Percentiles rank a stretch among this genome's conserved stretches.
phyloP scores from a whole-genome alignment of 2,888 invertebrate genomes.

The Tipula lateralis region DNA sequence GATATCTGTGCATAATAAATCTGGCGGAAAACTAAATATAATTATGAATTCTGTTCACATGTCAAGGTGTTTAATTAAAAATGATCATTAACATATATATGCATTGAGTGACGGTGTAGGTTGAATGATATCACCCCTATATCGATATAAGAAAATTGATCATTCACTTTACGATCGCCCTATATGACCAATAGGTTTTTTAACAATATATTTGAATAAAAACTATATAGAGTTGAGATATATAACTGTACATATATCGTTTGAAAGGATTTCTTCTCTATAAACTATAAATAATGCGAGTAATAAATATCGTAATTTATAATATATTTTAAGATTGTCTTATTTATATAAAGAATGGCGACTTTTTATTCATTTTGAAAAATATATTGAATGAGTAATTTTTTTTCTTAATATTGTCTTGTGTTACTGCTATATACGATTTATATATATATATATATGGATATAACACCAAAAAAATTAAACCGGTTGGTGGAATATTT shows the following conservation, averaged over 20 bases:
- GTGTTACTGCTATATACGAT: background rate
- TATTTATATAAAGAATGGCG: background rate
- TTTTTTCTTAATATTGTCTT: background rate
- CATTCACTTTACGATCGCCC: background rate
- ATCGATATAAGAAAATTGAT: background rate
- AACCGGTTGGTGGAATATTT: constrained; percentile 15
- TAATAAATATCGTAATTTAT: background rate
- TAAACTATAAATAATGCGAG: background rate
- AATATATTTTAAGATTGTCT: background rate
- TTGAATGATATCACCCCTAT: background rate
- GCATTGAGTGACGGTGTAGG: background rate
- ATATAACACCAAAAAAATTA: background rate
- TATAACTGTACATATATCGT: background rate
- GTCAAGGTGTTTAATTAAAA: background rate
- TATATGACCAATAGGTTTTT: background rate
- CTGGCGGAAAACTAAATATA: background rate
- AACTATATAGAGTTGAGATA: background rate
- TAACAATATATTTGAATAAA: constrained; percentile 6
- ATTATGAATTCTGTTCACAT: background rate
- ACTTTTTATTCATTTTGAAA: background rate
- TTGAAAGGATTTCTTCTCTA: background rate
- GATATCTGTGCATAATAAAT: background rate
- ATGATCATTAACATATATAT: background rate
- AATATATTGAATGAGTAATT: background rate
- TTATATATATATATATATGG: background rate